Conservation (phyloP, 1,140 invertebrate genomes). For the Saccostrea cuccullata region DNA sequence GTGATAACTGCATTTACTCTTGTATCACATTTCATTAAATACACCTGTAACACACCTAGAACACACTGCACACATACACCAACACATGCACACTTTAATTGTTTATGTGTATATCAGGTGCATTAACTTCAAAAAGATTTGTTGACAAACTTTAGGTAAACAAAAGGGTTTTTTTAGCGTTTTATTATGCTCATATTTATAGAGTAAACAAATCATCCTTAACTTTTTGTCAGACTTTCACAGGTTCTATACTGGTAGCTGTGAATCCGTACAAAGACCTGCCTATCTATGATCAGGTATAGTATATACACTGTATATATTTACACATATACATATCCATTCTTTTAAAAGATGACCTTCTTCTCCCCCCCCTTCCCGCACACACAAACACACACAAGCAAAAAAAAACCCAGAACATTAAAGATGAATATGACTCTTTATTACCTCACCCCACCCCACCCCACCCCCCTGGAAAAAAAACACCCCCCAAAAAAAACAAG, state of each 20-base stretch:
- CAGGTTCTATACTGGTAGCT: slow-evolving; percentile 97
- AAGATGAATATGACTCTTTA: too few relatives aligned
- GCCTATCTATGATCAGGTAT: slow-evolving; percentile 86
- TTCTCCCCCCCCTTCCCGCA: too few relatives aligned
- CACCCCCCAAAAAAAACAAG: background rate
- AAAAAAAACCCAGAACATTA: too few relatives aligned
- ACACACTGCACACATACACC: background rate
- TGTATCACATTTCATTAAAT: too few relatives aligned
- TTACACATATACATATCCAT: too few relatives aligned
- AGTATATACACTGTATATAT: background rate
- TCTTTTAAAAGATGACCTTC: too few relatives aligned
- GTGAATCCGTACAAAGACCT: slow-evolving; percentile 98
- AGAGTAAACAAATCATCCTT: slow-evolving; percentile 59
- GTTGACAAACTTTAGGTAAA: slow-evolving; percentile 1
- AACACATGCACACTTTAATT: background rate
- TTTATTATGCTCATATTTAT: background rate
- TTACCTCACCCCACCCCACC: too few relatives aligned
- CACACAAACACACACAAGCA: too few relatives aligned
- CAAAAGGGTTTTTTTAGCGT: background rate
- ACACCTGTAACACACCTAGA: background rate
- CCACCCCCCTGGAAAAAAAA: background rate
- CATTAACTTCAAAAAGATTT: background rate
- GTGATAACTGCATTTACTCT: background rate
- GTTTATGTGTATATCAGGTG: background rate
- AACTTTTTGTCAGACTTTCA: slow-evolving; percentile 89